Evolutionary conservation across 2,888 invertebrate genomes (phyloP), one percentile per base, ranked within the genome.

Genomic region (Vandiemenella viatica): DNA sequence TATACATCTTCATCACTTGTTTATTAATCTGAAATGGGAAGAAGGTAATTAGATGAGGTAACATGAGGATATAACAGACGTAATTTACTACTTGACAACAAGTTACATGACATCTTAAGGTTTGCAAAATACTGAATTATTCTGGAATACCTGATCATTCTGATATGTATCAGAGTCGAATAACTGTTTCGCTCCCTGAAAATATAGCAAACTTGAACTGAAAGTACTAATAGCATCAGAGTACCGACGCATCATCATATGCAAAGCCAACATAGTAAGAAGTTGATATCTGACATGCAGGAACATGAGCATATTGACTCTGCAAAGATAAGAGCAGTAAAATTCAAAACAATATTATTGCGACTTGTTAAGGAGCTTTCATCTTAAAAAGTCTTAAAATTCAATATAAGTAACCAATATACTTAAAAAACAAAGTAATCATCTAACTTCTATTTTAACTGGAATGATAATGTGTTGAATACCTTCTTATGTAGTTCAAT

Each of bases 241-340:
- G 65, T 98, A 98, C 20, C 96, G 81, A 20, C 97, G 78, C 97
- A 97, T 98, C 97, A 98, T 98, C 88, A 98, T 90, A 98, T 1
- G 93, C 95, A 65, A 98, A 98, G 1, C 97, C 98, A 21, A 98
- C 97, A 64, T 97, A 98, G 67, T 98, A 99, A 1, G 95, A 95
- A 0, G 96, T 96, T 5, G 97, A 93, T 59, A 98, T 96, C 67
- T 96, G 93, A 64, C 98, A 98, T 4, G 96, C 95, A 3, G 97
- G 96, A 53, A 98, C 96, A 60, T 90, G 88, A 0, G 91, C 87
- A 65, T 89, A 91, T 58, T 89, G 86, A 6, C 85, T 87, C 67
- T 66, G 54, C n/a, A 58, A 58, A 45, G n/a, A n/a, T n/a, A n/a
- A 32, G 5, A 13, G 10, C 4, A 3, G 32, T n/a, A 32, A 32